Conservation (phyloP, 2,113 vertebrate genomes). For the Actenoides lindsayi region DNA sequence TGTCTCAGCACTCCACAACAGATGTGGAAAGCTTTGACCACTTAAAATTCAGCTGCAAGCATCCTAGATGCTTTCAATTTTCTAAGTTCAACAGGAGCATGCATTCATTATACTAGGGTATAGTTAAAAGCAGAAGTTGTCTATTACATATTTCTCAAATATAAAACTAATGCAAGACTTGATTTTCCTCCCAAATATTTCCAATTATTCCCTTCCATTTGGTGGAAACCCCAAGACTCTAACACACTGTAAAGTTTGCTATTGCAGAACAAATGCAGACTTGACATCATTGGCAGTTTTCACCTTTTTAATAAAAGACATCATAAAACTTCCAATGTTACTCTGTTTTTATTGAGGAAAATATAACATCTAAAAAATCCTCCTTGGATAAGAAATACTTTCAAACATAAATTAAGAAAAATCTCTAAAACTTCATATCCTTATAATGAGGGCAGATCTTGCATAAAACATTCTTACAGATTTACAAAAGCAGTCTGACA, state of each 20-base stretch:
- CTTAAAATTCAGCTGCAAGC: neutral
- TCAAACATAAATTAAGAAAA: slow-evolving; percentile 29
- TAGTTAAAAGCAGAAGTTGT: neutral
- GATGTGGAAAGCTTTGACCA: neutral
- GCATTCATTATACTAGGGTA: neutral
- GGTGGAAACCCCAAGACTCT: neutral
- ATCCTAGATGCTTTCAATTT: neutral
- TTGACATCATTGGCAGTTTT: neutral
- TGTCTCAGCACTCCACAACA: neutral
- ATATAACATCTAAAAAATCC: slow-evolving; percentile 46
- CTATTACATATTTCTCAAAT: neutral
- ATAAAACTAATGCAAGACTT: neutral
- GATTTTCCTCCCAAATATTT: neutral
- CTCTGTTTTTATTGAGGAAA: slow-evolving; percentile 42
- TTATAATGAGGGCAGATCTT: neutral
- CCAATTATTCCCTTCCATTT: neutral
- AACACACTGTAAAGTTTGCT: neutral
- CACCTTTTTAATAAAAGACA: slow-evolving; percentile 33
- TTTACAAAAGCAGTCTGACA: neutral
- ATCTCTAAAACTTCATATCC: neutral
- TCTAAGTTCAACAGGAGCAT: neutral
- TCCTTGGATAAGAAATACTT: slow-evolving; percentile 45
- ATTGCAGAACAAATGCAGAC: neutral
- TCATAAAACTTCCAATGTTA: neutral
- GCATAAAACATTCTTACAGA: neutral